These are phyloP conservation scores for Melieria picta DNA, from an alignment of 2,888 invertebrate genomes.

Conservation along the genomic window DNA sequence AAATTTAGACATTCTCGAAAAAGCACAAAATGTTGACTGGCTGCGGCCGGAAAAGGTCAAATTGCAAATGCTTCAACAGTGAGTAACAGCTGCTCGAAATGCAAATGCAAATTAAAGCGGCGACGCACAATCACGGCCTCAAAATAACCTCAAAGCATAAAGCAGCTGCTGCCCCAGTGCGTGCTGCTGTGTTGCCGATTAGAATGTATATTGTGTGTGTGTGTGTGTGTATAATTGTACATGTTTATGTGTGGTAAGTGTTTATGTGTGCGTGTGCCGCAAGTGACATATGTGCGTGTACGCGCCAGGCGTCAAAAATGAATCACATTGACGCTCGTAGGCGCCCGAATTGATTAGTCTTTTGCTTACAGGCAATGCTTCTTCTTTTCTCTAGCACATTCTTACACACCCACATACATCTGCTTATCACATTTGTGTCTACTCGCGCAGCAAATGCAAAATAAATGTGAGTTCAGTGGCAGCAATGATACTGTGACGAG, in stretches of 20 bases:
- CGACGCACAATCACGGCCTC: not conserved
- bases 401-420: not conserved
- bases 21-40: not conserved
- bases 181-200: too few relatives aligned
- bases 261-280: not conserved
- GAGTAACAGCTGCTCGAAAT: not conserved
- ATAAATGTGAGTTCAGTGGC: too few relatives aligned
- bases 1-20: constrained; percentile 8
- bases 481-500: too few relatives aligned
- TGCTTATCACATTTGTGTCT: too few relatives aligned
- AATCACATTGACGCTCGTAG: not conserved
- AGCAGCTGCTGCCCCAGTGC: not conserved
- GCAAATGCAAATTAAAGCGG: not conserved
- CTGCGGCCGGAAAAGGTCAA: not conserved
- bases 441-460: too few relatives aligned
- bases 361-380: not conserved
- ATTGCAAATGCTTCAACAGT: not conserved
- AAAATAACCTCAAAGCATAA: not conserved
- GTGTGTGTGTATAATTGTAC: not conserved
- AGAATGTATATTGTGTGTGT: not conserved
- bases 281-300: not conserved
- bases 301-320: too few relatives aligned
- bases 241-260: not conserved
- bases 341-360: not conserved
- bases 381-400: too few relatives aligned